Evolutionary conservation across 1,140 invertebrate genomes (phyloP).

Genomic region (Anthonomus grandis): DNA sequence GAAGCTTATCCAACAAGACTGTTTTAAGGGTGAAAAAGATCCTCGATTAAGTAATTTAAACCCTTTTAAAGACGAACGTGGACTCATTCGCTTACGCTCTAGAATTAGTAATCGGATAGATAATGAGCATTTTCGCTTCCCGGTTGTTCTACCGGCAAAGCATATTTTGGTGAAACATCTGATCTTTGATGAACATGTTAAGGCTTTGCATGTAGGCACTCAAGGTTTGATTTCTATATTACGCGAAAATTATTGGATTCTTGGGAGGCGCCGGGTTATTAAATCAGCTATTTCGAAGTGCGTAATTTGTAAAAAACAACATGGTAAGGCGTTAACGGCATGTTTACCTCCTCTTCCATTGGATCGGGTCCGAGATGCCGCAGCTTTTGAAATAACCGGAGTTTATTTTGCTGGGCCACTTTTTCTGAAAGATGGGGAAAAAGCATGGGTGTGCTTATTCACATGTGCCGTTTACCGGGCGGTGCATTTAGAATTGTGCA

Average conservation of each 20-base stretch:
- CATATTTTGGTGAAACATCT: conserved; percentile 22
- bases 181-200: conserved; percentile 11
- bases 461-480: conserved; percentile 38
- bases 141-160: conserved; percentile 36
- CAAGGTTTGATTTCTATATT: conserved; percentile 20
- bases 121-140: conserved; percentile 30
- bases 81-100: conserved; percentile 31
- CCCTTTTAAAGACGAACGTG: conserved; percentile 4
- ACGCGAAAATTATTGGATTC: conserved; percentile 25
- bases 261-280: conserved; percentile 32
- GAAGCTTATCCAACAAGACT: conserved; percentile 12
- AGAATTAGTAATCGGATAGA: conserved; percentile 34
- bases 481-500: conserved; percentile 47
- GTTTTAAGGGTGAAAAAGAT: not conserved
- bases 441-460: conserved; percentile 34
- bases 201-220: conserved; percentile 16
- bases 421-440: conserved; percentile 29
- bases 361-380: conserved; percentile 37
- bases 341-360: conserved; percentile 35
- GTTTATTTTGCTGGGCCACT: conserved; percentile 39
- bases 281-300: conserved; percentile 35
- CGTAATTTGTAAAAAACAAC: conserved; percentile 34
- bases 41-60: not conserved
- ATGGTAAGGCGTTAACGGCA: conserved; percentile 29
- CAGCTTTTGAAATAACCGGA: conserved; percentile 16